Conservation (phyloP, 2,888 invertebrate species). For the Theretra japonica region DNA sequence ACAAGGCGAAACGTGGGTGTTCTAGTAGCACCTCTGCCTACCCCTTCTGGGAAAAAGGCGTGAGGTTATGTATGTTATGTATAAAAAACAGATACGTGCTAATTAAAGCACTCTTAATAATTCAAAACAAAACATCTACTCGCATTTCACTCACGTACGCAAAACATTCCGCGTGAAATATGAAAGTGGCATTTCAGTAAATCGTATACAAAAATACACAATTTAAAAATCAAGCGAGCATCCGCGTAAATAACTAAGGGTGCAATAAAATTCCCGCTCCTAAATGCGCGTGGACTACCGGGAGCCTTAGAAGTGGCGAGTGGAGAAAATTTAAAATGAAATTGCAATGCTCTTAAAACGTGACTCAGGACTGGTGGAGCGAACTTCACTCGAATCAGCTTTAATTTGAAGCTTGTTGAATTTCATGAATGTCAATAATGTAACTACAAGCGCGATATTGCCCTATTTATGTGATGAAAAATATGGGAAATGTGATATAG, state of each 20-base stretch:
- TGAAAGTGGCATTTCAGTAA: conserved; percentile 21
- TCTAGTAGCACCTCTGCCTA: too few relatives aligned
- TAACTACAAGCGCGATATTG: conserved; percentile 2
- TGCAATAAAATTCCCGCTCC: conserved; percentile 43
- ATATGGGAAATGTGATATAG: not conserved
- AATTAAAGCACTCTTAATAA: not conserved
- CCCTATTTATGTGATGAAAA: not conserved
- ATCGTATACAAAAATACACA: conserved; percentile 38
- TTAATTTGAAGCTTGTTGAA: conserved; percentile 37
- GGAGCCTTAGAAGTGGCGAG: conserved; percentile 35
- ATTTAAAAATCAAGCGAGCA: conserved; percentile 41
- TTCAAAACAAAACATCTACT: not conserved
- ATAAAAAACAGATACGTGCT: not conserved
- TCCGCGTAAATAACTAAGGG: conserved; percentile 38
- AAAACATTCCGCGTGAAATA: conserved; percentile 4
- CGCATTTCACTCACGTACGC: not conserved
- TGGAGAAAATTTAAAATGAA: conserved; percentile 48
- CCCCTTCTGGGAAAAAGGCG: too few relatives aligned
- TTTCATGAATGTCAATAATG: conserved; percentile 20
- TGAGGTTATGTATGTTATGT: too few relatives aligned
- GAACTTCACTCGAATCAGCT: conserved; percentile 42
- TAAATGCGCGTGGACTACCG: conserved; percentile 39
- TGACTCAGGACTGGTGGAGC: conserved; percentile 43
- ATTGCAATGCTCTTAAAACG: conserved; percentile 50
- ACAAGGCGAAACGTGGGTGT: too few relatives aligned